Evolutionary conservation across 2,797 vertebrate species (phyloP).

Genomic region (Schizopygopsis malacanthus): DNA sequence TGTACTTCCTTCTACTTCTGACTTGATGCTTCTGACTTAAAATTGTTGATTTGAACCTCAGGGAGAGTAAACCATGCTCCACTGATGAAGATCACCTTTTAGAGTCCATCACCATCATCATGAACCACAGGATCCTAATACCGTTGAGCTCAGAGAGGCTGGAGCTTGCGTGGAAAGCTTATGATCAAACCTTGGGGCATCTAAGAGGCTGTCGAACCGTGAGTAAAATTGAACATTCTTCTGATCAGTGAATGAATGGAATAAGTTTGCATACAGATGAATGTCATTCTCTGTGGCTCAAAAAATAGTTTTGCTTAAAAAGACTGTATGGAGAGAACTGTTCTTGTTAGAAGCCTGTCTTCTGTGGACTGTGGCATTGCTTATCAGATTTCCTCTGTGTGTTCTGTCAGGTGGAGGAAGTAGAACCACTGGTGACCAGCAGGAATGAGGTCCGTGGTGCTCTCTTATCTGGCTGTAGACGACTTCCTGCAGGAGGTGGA

Average conservation of each 20-base stretch:
- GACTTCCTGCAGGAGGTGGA: conserved; percentile 76
- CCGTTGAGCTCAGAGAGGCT: conserved; percentile 70
- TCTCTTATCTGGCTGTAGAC: conserved; percentile 66
- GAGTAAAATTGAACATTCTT: conserved; percentile 38
- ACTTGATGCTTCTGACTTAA: not conserved
- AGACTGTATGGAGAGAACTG: not conserved
- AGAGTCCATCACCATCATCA: conserved; percentile 72
- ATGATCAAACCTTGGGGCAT: conserved; percentile 71
- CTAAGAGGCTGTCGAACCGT: conserved; percentile 72
- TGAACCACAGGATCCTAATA: conserved; percentile 64
- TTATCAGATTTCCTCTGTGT: not conserved
- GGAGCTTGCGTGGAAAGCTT: conserved; percentile 72
- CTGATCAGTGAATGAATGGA: not conserved
- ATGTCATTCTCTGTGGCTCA: not conserved
- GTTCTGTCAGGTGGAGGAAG: conserved; percentile 66
- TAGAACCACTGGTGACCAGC: conserved; percentile 67
- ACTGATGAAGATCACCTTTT: conserved; percentile 71
- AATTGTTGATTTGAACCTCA: conserved; percentile 22
- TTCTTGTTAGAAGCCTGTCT: not conserved
- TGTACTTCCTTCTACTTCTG: not conserved
- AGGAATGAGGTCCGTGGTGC: conserved; percentile 73
- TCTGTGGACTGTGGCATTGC: not conserved
- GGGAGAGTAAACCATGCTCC: conserved; percentile 53
- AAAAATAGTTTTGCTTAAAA: not conserved
- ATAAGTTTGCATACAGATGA: not conserved